These are phyloP conservation scores for Allobates femoralis DNA, from an alignment of 2,797 vertebrate species.

Conservation along the genomic window DNA sequence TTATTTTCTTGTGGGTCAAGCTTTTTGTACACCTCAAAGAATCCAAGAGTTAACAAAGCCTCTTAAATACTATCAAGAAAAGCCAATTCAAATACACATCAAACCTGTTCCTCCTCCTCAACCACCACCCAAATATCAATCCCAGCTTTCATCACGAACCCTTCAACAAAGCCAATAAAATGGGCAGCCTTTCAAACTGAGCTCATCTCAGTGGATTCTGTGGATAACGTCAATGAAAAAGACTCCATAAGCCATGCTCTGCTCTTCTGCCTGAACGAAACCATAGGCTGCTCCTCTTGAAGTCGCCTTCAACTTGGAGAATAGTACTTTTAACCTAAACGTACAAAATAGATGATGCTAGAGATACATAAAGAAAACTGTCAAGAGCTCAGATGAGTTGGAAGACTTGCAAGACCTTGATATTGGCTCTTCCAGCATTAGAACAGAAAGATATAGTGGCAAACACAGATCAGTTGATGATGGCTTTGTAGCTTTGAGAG, in stretches of 20 bases:
- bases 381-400: slow-evolving; percentile 86
- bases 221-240: slow-evolving; percentile 70
- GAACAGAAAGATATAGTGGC: slow-evolving; percentile 76
- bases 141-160: slow-evolving; percentile 77
- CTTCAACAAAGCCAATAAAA: slow-evolving; percentile 81
- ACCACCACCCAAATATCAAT: slow-evolving; percentile 77
- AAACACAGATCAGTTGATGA: slow-evolving; percentile 81
- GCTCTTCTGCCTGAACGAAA: slow-evolving; percentile 79
- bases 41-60: slow-evolving; percentile 82
- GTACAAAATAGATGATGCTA: slow-evolving; percentile 85
- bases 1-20: slow-evolving; percentile 90
- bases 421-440: slow-evolving; percentile 74
- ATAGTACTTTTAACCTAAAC: slow-evolving; percentile 79
- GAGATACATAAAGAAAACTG: slow-evolving; percentile 81
- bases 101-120: slow-evolving; percentile 77
- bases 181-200: slow-evolving; percentile 76
- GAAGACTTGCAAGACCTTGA: slow-evolving; percentile 84
- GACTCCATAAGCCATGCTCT: slow-evolving; percentile 72
- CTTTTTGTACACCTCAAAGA: slow-evolving; percentile 81
- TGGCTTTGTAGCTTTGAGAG: slow-evolving; percentile 80
- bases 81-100: slow-evolving; percentile 66
- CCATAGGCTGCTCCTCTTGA: slow-evolving; percentile 79
- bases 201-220: slow-evolving; percentile 72
- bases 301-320: slow-evolving; percentile 74
- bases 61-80: slow-evolving; percentile 77